These are phyloP conservation scores for Champsocephalus esox DNA, from an alignment of 2,797 vertebrate genomes.

Conservation along the genomic window DNA sequence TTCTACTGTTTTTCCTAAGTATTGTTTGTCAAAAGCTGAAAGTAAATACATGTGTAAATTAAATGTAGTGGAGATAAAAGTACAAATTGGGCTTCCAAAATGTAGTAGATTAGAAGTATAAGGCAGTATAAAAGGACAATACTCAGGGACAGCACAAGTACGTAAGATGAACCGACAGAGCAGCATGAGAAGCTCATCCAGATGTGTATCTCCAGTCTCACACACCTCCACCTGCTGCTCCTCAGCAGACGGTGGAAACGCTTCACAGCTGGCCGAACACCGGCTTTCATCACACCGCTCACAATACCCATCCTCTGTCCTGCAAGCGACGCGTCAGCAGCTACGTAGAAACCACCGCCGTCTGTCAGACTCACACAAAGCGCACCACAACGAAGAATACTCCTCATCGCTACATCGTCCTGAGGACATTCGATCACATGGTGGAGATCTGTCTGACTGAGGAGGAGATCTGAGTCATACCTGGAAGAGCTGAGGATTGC, in stretches of 20 bases:
- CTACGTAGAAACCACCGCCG: neutral
- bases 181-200: neutral
- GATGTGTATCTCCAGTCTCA: slow-evolving; percentile 1
- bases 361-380: neutral
- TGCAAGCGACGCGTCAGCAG: slow-evolving; percentile 1
- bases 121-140: too few species aligned
- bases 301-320: slow-evolving; percentile 1
- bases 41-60: too few species aligned
- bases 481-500: slow-evolving; percentile 2
- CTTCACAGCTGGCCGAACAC: slow-evolving; percentile 3
- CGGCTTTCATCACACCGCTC: neutral
- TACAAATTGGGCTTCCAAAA: too few species aligned
- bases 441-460: neutral
- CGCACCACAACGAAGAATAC: too few species aligned
- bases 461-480: neutral
- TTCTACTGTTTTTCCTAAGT: too few species aligned
- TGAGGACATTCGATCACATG: neutral
- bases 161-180: too few species aligned
- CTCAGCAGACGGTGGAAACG: neutral
- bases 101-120: too few species aligned
- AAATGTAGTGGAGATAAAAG: too few species aligned
- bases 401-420: neutral
- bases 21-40: too few species aligned
- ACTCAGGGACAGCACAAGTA: too few species aligned
- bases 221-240: slow-evolving; percentile 10